Base-by-base conservation (phyloP, 2,113 vertebrate genomes). In the Anser cygnoides region DNA sequence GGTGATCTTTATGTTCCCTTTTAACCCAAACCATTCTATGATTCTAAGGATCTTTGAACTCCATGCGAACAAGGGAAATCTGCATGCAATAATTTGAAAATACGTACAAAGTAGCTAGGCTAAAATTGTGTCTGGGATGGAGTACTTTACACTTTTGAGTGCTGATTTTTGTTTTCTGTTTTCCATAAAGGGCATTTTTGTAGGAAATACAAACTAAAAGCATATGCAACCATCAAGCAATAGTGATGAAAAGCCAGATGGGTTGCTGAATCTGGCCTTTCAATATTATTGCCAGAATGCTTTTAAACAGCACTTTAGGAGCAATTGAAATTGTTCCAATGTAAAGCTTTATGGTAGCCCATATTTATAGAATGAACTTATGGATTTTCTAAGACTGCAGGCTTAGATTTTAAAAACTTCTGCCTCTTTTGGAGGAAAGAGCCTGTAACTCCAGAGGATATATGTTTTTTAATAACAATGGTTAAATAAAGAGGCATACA, bases 241-340 rank as follows among this genome's bases (percentile, higher is more conserved):
- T 74, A 57, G 50, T 86, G 83, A 89, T 95, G 59, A 87, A 92
- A 89, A 83, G 49, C 49, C 72, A 79, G 80, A 49, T 22, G 86
- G 19, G 52, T 68, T 96, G 82, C 87, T 95, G 90, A 87, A 84
- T 93, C 31, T 89, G 73, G 62, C 43, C 63, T 84, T 92, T 91
- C 78, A 67, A 33, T 87, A 80, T 67, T 91, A 76, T 61, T 79
- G 81, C 71, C 70, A 43, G 62, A 62, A 86, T 93, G 79, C 85
- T 84, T 95, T 95, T 91, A 94, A 95, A 92, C 39, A 90, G 84
- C 81, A 84, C 90, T 94, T 94, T 43, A 92, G 71, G 62, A 85
- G 81, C 62, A 79, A 50, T 3, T 93, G 94, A 97, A 96, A 76
- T 71, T 85, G 92, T 83, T 96, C 91, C 84, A 93, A 10, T 63